phyloP scores from a whole-genome alignment of 2,113 vertebrate species.

The Percopsis transmontana region DNA sequence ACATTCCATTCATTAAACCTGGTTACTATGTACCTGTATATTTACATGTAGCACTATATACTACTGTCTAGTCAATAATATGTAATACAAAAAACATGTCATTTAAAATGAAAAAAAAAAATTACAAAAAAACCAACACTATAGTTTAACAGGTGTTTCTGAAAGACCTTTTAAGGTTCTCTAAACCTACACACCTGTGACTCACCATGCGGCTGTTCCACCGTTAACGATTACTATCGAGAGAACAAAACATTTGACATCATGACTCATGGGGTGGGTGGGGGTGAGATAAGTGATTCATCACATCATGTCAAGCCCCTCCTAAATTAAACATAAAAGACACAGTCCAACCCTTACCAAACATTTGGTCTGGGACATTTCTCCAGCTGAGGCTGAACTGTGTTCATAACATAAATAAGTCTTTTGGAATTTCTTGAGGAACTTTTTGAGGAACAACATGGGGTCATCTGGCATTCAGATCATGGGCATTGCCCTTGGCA shows the following conservation, averaged over 20 bases:
- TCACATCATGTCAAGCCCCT: conserved; percentile 52
- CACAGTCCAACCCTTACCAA: neutral
- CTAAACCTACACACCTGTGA: neutral
- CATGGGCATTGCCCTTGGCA: conserved; percentile 82
- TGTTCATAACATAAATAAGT: conserved; percentile 9
- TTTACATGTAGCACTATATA: too few species aligned
- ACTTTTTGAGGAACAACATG: conserved; percentile 69
- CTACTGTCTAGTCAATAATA: neutral
- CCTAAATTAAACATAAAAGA: conserved; percentile 63
- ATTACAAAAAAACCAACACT: fast-evolving
- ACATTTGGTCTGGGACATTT: conserved; percentile 41
- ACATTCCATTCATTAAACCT: too few species aligned
- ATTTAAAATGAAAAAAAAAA: neutral
- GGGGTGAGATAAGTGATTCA: neutral
- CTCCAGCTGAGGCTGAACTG: conserved; percentile 23
- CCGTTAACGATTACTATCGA: neutral
- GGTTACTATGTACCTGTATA: too few species aligned
- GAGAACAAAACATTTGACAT: conserved; percentile 35
- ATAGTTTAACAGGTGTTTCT: conserved; percentile 20
- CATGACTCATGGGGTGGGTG: conserved; percentile 39
- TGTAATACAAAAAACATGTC: neutral
- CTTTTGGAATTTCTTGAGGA: conserved; percentile 32
- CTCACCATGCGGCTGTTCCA: conserved; percentile 33
- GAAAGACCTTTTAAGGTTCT: neutral
- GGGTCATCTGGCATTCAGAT: conserved; percentile 88